Conservation (phyloP, 1,140 invertebrate genomes). For the Cherax quadricarinatus region DNA sequence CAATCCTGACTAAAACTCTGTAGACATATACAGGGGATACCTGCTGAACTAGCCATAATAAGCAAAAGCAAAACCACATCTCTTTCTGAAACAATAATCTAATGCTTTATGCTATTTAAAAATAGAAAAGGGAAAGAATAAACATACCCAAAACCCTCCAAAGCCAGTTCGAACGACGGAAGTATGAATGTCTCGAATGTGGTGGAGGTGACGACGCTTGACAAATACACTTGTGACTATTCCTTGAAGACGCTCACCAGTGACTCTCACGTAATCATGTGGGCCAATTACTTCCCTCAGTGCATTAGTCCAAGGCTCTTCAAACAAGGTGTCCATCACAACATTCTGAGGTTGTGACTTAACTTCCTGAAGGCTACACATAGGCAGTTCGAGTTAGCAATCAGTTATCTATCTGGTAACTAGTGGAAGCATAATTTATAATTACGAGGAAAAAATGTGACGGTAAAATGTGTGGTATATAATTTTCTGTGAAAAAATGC, state of each 20-base stretch:
- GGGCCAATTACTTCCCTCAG: slow-evolving; percentile 81
- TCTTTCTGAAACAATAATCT: too few relatives aligned
- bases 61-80: too few relatives aligned
- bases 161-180: slow-evolving; percentile 92
- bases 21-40: too few relatives aligned
- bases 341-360: slow-evolving; percentile 92
- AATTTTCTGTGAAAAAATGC: too few relatives aligned
- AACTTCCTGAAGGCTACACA: slow-evolving; percentile 89
- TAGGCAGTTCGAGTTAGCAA: not conserved
- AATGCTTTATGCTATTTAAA: too few relatives aligned
- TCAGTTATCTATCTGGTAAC: not conserved
- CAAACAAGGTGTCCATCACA: slow-evolving; percentile 86
- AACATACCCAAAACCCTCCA: slow-evolving; percentile 88
- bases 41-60: too few relatives aligned
- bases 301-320: slow-evolving; percentile 89
- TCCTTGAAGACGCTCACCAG: slow-evolving; percentile 87
- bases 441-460: too few relatives aligned
- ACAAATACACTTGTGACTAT: slow-evolving; percentile 87
- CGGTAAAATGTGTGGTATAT: too few relatives aligned
- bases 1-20: too few relatives aligned
- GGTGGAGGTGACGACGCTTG: slow-evolving; percentile 86
- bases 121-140: too few relatives aligned
- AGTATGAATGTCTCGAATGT: slow-evolving; percentile 88
- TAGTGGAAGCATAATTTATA: too few relatives aligned
- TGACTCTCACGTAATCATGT: slow-evolving; percentile 87